phyloP scores from a whole-genome alignment of 2,888 invertebrate genomes.

The Pseudeuparius sepicola region DNA sequence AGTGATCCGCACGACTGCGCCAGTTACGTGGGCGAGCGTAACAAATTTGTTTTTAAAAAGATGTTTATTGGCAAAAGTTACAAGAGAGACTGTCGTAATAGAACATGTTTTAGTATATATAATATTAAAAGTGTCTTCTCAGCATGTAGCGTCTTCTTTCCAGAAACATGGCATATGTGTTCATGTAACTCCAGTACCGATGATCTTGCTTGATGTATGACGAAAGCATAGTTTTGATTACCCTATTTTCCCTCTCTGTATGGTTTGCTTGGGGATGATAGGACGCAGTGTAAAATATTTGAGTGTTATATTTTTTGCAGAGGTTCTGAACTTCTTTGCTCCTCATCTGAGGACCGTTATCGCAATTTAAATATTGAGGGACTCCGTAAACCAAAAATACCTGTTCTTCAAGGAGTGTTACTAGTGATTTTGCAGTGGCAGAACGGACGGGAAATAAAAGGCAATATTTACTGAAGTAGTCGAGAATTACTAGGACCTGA shows the following conservation, averaged over 20 bases:
- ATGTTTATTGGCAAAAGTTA: too few species aligned
- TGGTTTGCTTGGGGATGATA: too few species aligned
- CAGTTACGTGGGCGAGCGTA: too few species aligned
- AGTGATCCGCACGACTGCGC: too few species aligned
- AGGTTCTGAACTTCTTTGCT: neutral
- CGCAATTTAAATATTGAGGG: neutral
- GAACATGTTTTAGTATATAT: too few species aligned
- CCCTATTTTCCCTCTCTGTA: neutral
- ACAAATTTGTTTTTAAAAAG: too few species aligned
- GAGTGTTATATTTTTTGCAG: neutral
- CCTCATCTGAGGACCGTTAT: neutral
- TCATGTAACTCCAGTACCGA: too few species aligned
- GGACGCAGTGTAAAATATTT: neutral
- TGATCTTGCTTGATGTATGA: too few species aligned
- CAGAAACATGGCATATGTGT: too few species aligned
- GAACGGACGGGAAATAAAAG: neutral
- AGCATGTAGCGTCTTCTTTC: too few species aligned
- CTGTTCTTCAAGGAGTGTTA: neutral
- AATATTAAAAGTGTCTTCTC: too few species aligned
- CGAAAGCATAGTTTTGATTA: neutral
- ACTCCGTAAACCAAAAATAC: conserved; percentile 1
- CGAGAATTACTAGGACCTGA: neutral
- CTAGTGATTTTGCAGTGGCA: neutral
- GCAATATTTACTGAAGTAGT: neutral
- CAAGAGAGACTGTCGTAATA: too few species aligned